Base-by-base conservation (phyloP, 1,140 invertebrate genomes). In the Planococcus citri region DNA sequence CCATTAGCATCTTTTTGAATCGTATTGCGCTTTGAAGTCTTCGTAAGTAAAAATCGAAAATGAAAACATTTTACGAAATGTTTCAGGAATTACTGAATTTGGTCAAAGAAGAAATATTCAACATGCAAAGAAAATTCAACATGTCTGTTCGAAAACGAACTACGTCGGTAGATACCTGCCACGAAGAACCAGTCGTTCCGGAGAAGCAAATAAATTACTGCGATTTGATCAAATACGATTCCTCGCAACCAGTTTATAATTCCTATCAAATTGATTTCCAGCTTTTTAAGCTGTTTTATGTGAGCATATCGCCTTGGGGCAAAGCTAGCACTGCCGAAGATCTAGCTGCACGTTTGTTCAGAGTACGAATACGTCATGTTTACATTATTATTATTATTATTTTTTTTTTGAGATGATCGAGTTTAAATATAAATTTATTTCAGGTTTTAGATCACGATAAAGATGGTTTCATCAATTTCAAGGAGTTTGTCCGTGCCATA, bases 221-320 rank as follows among this genome's bases (percentile, higher is more conserved):
- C 1, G 85, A 87, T 73, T 79, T 83, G 60, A 82, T 84, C 57
- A 87, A 89, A 78, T 83, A 82, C 2, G 81, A 83, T 1, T 58
- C 68, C 14, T 80, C 83, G 33, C 84, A 85, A 51, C 83, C 83
- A 1, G 87, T 87, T 3, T 93, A 93, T 76, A 94, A 97, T 76
- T 86, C 87, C 0, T 97, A 94, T 75, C 86, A 87, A 78, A 80
- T 97, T 9, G 93, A 96, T 79, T 97, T 89, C 80, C 89, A 94
- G 69, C 86, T 95, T 73, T 97, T 97, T 79, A 85, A 88, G 73
- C 87, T 88, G 33, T 81, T 97, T 69, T 95, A 95, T 77, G 82
- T 85, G 2, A 86, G 88, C 0, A 78, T 97, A 1, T 92, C 92
- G 8, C 92, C 93, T 0, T 97, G 95, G 94, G 89, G 89, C 6